Percentiles rank a stretch among this genome's conserved stretches.
phyloP scores from a whole-genome alignment of 2,113 vertebrate genomes.

The Strigops habroptila region DNA sequence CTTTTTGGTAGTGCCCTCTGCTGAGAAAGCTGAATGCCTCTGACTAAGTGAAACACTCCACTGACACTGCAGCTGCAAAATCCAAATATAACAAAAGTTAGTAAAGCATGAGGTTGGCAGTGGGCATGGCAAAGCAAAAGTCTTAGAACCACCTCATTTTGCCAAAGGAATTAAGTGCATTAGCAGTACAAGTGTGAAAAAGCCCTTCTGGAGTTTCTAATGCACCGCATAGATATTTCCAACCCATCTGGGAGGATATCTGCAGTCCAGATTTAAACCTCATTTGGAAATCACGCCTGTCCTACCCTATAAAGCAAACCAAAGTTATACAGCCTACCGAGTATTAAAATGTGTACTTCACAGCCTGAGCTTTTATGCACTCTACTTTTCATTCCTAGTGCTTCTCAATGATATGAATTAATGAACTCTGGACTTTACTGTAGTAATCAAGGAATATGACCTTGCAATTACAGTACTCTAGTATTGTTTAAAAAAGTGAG shows the following conservation, averaged over 20 bases:
- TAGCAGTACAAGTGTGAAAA: conserved; percentile 48
- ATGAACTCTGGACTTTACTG: neutral
- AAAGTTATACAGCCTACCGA: neutral
- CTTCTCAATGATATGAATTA: neutral
- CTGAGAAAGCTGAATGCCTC: conserved; percentile 24
- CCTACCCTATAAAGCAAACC: conserved; percentile 29
- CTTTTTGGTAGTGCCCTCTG: conserved; percentile 7
- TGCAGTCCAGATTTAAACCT: conserved; percentile 37
- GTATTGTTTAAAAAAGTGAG: neutral
- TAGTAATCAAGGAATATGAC: neutral
- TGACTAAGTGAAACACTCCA: conserved; percentile 10
- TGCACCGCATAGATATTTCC: neutral
- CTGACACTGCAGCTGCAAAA: neutral
- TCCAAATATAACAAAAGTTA: neutral
- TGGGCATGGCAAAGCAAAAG: neutral
- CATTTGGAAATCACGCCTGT: conserved; percentile 41
- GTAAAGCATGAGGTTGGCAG: conserved; percentile 5
- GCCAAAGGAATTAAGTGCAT: conserved; percentile 37
- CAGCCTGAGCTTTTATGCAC: neutral
- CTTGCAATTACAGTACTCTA: neutral
- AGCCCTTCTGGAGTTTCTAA: conserved; percentile 37
- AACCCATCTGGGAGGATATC: conserved; percentile 22
- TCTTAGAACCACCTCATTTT: conserved; percentile 9
- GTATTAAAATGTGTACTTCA: neutral
- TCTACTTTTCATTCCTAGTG: neutral